Conservation (phyloP, 2,797 vertebrate genomes). For the Delichon dasypus region DNA sequence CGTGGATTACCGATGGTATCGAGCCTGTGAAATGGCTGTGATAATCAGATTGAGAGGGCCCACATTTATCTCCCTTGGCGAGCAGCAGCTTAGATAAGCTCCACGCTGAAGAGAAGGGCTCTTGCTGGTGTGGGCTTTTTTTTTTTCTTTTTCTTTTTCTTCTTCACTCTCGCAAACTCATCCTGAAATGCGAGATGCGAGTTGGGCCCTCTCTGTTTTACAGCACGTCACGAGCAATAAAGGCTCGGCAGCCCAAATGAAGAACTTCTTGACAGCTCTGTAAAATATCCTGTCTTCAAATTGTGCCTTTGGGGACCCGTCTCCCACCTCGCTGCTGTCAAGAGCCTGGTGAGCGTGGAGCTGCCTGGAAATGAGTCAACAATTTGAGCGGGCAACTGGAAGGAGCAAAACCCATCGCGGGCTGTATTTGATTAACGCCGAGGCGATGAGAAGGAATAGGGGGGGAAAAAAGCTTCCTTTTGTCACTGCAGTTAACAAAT, state of each 20-base stretch:
- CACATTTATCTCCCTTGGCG: conserved; percentile 23
- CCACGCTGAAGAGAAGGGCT: not conserved
- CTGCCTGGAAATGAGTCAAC: conserved; percentile 59
- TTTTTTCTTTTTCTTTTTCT: not conserved
- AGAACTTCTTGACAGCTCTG: conserved; percentile 67
- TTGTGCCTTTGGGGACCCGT: conserved; percentile 44
- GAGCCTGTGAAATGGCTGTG: conserved; percentile 1
- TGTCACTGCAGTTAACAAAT: conserved; percentile 38
- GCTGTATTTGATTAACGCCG: conserved; percentile 1
- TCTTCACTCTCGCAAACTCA: conserved; percentile 44
- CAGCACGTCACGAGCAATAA: conserved; percentile 43
- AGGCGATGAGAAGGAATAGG: not conserved
- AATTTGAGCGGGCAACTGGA: conserved; percentile 23
- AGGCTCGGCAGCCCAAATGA: conserved; percentile 45
- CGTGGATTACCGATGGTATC: conserved; percentile 30
- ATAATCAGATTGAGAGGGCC: conserved; percentile 33
- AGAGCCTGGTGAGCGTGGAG: conserved; percentile 24
- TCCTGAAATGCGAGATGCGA: conserved; percentile 2
- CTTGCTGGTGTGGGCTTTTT: not conserved
- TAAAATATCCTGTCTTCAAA: conserved; percentile 53
- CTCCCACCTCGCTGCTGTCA: conserved; percentile 59
- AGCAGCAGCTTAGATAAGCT: conserved; percentile 33
- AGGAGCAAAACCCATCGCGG: not conserved
- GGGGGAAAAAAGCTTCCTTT: not conserved
- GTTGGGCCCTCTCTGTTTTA: conserved; percentile 46